Evolutionary conservation across 2,113 vertebrate species (phyloP), one percentile per base, ranked within the genome.

Genomic region (Nerophis ophidion): DNA sequence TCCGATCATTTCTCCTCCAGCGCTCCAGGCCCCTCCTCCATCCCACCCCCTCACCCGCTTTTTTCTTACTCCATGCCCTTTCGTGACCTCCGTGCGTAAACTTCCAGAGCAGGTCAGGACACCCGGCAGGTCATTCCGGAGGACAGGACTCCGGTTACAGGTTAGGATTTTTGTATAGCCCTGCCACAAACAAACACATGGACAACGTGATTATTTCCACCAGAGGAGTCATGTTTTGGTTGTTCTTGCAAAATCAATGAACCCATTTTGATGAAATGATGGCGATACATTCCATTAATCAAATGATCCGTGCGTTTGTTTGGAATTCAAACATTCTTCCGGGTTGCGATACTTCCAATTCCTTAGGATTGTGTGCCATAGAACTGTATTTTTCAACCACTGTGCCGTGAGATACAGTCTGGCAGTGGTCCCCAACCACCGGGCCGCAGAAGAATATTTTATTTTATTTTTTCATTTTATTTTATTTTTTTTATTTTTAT

Each of bases 21-120:
- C 46, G 59, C 57, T 67, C 35, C 59, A 57, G 65, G 78, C 65
- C 57, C 42, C 60, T 14, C 59, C 35, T 47, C 45, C 15, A 3
- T 11, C 16, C 19, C 15, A 5, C 46, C 59, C 44, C 51, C 62
- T 50, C 60, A 35, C 63, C 70, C 60, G 17, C 26, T 66, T 57
- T 45, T 65, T 61, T 68, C 59, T 60, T 12, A 14, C 13, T 51
- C 63, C 45, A 3, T 83, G 77, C 12, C 36, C 61, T 70, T 80
- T 80, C 71, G 52, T 85, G 82, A 84, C 84, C 82, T 81, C 76
- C 57, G 70, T 54, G 68, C 62, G 73, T 82, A 84, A 84, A 84
- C 72, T 71, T 56, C 11, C 54, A 80, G 83, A 82, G 80, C 67
- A 65, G 76, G 80, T 81, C 83, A 84, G 70, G 76, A 84, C 80